Conservation (phyloP, 2,113 vertebrate species). For the Perognathus longimembris region DNA sequence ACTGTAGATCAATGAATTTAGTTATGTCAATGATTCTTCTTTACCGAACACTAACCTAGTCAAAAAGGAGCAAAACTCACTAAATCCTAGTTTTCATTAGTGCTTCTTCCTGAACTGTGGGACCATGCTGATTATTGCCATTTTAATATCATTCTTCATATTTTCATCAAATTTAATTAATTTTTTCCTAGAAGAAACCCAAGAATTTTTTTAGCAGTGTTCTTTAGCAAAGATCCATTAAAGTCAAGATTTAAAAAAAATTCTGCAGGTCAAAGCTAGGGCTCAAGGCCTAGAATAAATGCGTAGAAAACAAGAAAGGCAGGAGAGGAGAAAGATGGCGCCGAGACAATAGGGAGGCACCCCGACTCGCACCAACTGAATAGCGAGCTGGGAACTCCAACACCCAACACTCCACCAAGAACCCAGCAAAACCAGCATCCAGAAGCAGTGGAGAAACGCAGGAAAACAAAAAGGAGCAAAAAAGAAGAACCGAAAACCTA, state of each 20-base stretch:
- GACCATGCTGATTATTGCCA: neutral
- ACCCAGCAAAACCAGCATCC: no score
- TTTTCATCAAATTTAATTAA: neutral
- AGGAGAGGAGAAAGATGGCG: no score
- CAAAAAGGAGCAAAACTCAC: neutral
- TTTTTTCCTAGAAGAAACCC: conserved; percentile 23
- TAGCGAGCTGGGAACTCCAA: no score
- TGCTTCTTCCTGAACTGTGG: neutral
- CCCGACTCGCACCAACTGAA: no score
- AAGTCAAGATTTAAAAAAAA: neutral
- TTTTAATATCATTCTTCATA: neutral
- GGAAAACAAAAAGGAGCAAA: no score
- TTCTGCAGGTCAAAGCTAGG: conserved; percentile 20
- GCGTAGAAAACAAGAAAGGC: conserved; percentile 25
- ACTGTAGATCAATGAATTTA: neutral
- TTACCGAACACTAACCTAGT: neutral
- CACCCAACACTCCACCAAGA: no score
- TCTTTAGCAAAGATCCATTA: neutral
- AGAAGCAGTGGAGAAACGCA: no score
- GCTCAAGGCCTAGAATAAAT: neutral
- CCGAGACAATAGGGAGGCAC: no score
- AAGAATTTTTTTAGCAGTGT: neutral
- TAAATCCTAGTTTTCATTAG: neutral
- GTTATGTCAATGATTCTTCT: no score
- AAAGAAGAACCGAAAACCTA: no score